Evolutionary conservation across 2,113 vertebrate species (phyloP).

Genomic region (Stegostoma tigrinum): DNA sequence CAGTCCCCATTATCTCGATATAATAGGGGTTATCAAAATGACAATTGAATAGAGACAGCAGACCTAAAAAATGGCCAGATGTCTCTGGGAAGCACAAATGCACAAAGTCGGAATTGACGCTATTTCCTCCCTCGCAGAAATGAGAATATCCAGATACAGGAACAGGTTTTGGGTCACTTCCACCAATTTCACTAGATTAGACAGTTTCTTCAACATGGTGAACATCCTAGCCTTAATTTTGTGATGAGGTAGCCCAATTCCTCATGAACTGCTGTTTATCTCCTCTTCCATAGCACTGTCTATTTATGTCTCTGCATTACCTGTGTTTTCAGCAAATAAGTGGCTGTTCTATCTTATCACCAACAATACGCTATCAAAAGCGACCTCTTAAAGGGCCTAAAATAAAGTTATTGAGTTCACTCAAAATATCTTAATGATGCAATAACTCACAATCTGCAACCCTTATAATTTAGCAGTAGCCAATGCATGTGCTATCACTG

Average conservation of each 20-base stretch:
- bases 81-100: no score
- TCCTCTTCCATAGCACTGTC: not conserved
- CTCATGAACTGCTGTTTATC: not conserved
- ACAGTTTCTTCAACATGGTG: no score
- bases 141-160: no score
- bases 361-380: not conserved
- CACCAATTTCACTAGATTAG: no score
- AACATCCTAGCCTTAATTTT: not conserved
- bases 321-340: not conserved
- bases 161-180: no score
- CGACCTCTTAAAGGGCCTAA: not conserved
- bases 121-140: no score
- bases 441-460: not conserved
- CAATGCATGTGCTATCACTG: not conserved
- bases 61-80: no score
- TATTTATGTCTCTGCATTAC: not conserved
- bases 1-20: no score
- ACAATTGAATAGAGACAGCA: no score
- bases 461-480: not conserved
- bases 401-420: not conserved
- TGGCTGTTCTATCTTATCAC: not conserved
- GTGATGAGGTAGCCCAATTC: not conserved
- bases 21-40: no score
- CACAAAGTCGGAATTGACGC: no score
- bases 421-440: not conserved